A percentile compares a stretch with the other conserved stretches of the same genome.
phyloP scores from a whole-genome alignment of 2,797 vertebrate species.

The Poeciliopsis turneri region DNA sequence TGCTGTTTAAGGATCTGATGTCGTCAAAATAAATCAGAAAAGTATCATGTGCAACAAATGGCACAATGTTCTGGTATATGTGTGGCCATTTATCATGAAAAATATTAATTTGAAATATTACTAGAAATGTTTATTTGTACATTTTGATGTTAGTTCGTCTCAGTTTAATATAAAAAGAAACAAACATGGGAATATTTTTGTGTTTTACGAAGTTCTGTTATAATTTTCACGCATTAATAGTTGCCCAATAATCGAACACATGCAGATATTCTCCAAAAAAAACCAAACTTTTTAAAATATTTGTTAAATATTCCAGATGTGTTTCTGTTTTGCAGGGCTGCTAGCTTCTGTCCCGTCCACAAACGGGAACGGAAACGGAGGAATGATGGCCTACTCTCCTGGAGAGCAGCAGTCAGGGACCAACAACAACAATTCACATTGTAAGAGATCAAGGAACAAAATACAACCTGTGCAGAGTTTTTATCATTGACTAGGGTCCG shows the following conservation, averaged over 20 bases:
- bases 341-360: conserved; percentile 82
- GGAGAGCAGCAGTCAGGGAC: conserved; percentile 79
- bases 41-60: neutral
- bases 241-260: neutral
- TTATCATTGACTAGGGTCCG: neutral
- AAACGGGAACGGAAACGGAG: conserved; percentile 76
- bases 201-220: neutral
- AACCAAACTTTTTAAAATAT: neutral
- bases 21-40: neutral
- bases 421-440: conserved; percentile 60
- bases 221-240: neutral
- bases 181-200: neutral
- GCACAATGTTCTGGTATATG: neutral
- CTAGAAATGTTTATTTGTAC: neutral
- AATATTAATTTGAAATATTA: neutral
- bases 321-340: conserved; percentile 65
- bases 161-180: neutral
- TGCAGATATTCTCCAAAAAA: neutral
- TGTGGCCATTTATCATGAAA: too few species aligned
- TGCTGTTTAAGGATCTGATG: neutral
- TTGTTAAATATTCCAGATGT: neutral
- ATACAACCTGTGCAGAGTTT: neutral
- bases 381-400: conserved; percentile 78
- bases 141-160: neutral
- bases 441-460: conserved; percentile 27